Base-by-base conservation (phyloP, 2,888 invertebrate species). In the Epinotia bilunana region DNA sequence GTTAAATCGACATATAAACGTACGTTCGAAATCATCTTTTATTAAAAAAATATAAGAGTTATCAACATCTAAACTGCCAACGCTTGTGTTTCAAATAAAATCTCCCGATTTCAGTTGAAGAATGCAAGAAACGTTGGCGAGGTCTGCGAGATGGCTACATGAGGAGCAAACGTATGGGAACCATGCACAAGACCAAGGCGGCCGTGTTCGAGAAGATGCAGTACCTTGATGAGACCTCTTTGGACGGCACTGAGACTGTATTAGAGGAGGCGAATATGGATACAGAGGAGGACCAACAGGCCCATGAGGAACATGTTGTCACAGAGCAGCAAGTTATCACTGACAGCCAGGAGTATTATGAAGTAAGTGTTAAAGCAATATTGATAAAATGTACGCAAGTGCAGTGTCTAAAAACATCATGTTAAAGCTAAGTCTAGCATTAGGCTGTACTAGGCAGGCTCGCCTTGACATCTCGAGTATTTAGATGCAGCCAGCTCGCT, bases 71-170 rank as follows among this genome's bases (percentile, higher is more conserved):
- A 16, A 20, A n/a, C 16, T n/a, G 3, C 5, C 18, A 39, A 57
- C 57, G 28, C 20, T 33, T 33, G 61, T 33, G 7, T 9, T 13
- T 61, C 12, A 61, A 46, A 55, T 39, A 16, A 65, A 55, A 33
- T 33, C 55, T 9, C 55, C 0, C 72, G 73, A 79, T 92, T 91
- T 46, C 88, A 95, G 94, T 94, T 82, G 95, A 94, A 79, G 95
- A 95, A 88, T 95, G 95, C 84, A 94, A 94, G 79, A 94, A 94
- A 79, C 90, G 95, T 58, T 95, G 95, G 95, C 87, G 94, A 71
- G 94, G 95, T 16, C 87, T 95, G 62, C 88, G 95, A 20, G 95
- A 95, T 84, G 90, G 94, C 64, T 95, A 94, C 84, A 91, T 94
- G 83, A 93, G 95, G 71, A 92, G 92, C 79, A 93, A 91, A 76